Percentiles rank a stretch among this genome's conserved stretches.
Conservation (phyloP, 2,113 vertebrate genomes). For the Tragulus kanchil region DNA sequence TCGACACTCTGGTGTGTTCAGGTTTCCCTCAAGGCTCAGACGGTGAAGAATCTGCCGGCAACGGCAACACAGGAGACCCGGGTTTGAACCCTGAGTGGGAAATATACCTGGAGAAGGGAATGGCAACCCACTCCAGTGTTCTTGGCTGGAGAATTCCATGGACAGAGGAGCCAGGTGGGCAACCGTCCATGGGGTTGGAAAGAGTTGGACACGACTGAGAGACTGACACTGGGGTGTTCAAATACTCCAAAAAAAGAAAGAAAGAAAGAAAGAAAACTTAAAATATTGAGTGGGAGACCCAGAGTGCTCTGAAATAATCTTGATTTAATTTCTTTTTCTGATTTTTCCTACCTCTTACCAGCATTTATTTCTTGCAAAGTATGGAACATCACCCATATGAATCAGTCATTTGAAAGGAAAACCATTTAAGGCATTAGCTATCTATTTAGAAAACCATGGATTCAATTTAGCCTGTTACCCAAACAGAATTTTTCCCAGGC, state of each 20-base stretch:
- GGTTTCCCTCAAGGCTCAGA: neutral
- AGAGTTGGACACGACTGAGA: neutral
- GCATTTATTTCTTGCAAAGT: neutral
- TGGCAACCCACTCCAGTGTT: neutral
- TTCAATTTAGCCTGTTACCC: conserved; percentile 57
- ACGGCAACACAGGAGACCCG: neutral
- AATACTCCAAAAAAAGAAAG: neutral
- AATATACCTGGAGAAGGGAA: neutral
- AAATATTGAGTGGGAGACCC: accelerated
- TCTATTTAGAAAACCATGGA: conserved; percentile 22
- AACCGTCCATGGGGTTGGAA: neutral
- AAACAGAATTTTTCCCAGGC: conserved; percentile 66
- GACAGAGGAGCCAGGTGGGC: neutral
- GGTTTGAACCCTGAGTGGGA: neutral
- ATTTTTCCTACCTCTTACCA: neutral
- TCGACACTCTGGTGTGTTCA: accelerated
- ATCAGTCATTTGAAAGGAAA: neutral
- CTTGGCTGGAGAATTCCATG: neutral
- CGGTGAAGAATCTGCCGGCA: neutral
- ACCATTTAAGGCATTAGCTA: neutral
- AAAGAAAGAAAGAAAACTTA: accelerated
- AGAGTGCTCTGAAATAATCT: neutral
- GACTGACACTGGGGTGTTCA: accelerated
- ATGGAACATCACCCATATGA: accelerated
- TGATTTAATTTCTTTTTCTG: neutral